Evolutionary conservation across 2,888 invertebrate species (phyloP).

Genomic region (Eretmocerus hayati): DNA sequence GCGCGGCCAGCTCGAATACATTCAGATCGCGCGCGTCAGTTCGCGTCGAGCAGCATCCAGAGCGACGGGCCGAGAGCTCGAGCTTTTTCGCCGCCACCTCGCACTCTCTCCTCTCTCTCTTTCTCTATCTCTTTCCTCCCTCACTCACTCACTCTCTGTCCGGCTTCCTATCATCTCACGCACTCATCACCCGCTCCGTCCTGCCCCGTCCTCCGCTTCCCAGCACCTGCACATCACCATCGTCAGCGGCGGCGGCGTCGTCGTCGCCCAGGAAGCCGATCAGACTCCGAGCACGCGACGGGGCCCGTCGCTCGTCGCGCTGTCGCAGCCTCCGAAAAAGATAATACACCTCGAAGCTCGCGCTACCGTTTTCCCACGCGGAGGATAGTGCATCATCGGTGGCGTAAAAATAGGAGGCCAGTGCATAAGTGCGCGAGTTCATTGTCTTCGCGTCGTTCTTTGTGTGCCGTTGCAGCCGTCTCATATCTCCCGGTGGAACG

Average conservation of each 20-base stretch:
- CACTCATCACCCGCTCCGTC: neutral
- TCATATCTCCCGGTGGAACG: too few species aligned
- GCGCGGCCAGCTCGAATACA: neutral
- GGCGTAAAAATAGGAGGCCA: too few species aligned
- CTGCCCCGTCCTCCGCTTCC: neutral
- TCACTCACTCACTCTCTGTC: neutral
- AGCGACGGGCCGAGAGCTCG: neutral
- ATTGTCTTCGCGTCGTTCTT: too few species aligned
- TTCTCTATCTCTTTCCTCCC: constrained; percentile 1
- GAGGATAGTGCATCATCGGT: too few species aligned
- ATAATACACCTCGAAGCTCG: too few species aligned
- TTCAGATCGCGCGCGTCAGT: neutral
- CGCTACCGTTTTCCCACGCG: too few species aligned
- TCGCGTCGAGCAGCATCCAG: neutral
- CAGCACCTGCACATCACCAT: neutral
- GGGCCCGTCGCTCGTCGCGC: too few species aligned
- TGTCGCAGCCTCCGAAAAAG: too few species aligned
- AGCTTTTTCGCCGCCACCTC: neutral
- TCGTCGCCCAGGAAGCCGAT: too few species aligned
- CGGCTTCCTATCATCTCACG: neutral
- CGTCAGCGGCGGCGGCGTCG: constrained; percentile 2
- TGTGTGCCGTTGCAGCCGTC: too few species aligned
- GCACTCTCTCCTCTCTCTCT: constrained; percentile 1
- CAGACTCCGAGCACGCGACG: too few species aligned
- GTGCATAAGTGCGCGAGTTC: too few species aligned